These are phyloP conservation scores for Tadarida brasiliensis DNA, from an alignment of 2,797 vertebrate genomes.

Conservation along the genomic window DNA sequence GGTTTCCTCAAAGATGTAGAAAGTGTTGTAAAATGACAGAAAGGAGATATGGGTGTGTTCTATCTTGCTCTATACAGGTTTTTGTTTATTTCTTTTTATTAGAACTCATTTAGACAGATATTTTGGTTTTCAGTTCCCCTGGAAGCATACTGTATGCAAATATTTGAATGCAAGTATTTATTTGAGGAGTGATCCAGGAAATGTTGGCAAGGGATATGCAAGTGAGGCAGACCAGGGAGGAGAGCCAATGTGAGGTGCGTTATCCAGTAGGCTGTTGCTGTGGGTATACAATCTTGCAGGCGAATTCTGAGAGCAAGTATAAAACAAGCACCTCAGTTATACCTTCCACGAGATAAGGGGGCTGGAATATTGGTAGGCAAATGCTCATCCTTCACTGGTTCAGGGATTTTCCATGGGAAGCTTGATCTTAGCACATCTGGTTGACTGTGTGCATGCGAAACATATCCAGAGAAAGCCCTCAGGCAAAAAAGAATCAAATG, in stretches of 20 bases:
- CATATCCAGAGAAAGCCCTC: neutral
- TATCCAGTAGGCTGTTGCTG: neutral
- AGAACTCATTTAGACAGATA: neutral
- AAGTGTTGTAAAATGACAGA: neutral
- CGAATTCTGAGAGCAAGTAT: neutral
- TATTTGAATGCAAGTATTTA: neutral
- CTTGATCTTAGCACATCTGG: neutral
- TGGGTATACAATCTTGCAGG: neutral
- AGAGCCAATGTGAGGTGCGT: neutral
- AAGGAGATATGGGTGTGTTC: neutral
- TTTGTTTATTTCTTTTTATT: constrained; percentile 34
- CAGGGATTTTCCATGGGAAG: neutral
- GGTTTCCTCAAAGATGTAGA: neutral
- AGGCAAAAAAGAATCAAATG: neutral
- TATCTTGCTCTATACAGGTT: neutral
- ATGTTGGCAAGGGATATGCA: neutral
- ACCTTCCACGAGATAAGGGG: neutral
- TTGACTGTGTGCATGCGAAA: neutral
- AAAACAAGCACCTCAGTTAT: neutral
- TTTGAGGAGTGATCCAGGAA: neutral
- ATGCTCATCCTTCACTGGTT: neutral
- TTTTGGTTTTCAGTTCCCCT: neutral
- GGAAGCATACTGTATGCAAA: neutral
- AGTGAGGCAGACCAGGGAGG: neutral
- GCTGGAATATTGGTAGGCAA: neutral